These are phyloP conservation scores for Brachionus koreanus DNA, from an alignment of 1,140 invertebrate species.

Conservation along the genomic window DNA sequence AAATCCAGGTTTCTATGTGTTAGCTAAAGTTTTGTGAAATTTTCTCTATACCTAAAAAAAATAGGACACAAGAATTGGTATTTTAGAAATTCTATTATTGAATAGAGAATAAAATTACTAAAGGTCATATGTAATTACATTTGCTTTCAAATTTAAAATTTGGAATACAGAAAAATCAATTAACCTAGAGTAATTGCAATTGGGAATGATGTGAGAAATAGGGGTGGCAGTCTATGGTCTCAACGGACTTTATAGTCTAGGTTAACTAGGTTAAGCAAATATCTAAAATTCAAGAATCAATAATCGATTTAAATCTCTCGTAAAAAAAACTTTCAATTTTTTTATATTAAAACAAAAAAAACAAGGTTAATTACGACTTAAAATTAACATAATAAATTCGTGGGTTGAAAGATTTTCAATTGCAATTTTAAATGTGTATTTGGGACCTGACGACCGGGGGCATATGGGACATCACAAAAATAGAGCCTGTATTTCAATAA, in stretches of 20 bases:
- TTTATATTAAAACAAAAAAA: not conserved
- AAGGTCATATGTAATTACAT: not conserved
- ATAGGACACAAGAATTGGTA: not conserved
- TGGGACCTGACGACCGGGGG: not conserved
- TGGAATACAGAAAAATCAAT: not conserved
- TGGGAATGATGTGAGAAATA: not conserved
- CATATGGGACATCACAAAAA: not conserved
- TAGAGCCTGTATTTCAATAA: not conserved
- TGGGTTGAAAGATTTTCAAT: slow-evolving; percentile 1
- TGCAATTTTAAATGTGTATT: not conserved
- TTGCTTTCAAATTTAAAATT: not conserved
- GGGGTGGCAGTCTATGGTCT: not conserved
- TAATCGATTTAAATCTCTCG: slow-evolving; percentile 4
- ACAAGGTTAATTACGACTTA: not conserved
- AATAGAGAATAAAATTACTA: not conserved
- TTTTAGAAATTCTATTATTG: not conserved
- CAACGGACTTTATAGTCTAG: not conserved
- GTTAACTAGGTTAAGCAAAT: slow-evolving; percentile 8
- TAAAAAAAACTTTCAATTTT: slow-evolving; percentile 3
- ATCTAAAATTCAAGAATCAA: not conserved
- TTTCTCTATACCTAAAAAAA: not conserved
- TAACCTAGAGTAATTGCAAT: not conserved
- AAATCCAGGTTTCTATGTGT: not conserved
- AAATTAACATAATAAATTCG: not conserved
- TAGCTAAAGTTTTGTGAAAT: no score